These are phyloP conservation scores for Syngnathus rostellatus DNA, from an alignment of 2,797 vertebrate genomes.

Conservation along the genomic window DNA sequence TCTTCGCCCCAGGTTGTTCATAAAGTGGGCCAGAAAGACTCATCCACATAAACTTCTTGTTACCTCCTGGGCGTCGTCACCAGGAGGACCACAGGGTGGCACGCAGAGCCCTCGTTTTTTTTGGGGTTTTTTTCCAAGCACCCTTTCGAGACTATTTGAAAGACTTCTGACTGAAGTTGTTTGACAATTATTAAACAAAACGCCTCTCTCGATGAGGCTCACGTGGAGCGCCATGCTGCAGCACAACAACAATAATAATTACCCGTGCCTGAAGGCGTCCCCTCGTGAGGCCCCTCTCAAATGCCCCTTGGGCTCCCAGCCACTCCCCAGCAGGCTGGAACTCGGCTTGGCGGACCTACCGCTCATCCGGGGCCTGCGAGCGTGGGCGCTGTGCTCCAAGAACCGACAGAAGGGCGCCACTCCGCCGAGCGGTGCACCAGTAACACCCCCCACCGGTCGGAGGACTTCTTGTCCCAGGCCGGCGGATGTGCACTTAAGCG, in stretches of 20 bases:
- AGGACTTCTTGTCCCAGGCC: conserved; percentile 37
- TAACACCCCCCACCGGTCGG: conserved; percentile 24
- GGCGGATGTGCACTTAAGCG: conserved; percentile 49
- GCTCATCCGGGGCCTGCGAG: conserved; percentile 65
- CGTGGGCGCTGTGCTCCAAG: conserved; percentile 69
- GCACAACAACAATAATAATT: conserved; percentile 78
- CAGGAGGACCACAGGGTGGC: background rate
- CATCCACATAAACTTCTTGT: background rate
- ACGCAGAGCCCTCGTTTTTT: too few species aligned
- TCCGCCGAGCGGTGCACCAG: conserved; percentile 31
- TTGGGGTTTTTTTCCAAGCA: background rate
- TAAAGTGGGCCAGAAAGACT: background rate
- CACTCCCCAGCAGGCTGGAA: conserved; percentile 63
- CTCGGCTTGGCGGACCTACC: conserved; percentile 64
- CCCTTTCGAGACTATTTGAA: background rate
- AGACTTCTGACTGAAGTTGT: background rate
- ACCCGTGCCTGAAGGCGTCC: conserved; percentile 62
- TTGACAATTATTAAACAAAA: too few species aligned
- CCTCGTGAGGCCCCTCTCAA: conserved; percentile 57
- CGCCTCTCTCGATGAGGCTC: conserved; percentile 49
- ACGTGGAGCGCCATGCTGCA: conserved; percentile 65
- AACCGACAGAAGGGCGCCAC: conserved; percentile 50
- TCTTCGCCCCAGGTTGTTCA: background rate
- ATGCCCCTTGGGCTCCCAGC: conserved; percentile 51
- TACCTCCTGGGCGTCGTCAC: background rate